phyloP scores from a whole-genome alignment of 2,888 invertebrate genomes.

The Tachina fera region DNA sequence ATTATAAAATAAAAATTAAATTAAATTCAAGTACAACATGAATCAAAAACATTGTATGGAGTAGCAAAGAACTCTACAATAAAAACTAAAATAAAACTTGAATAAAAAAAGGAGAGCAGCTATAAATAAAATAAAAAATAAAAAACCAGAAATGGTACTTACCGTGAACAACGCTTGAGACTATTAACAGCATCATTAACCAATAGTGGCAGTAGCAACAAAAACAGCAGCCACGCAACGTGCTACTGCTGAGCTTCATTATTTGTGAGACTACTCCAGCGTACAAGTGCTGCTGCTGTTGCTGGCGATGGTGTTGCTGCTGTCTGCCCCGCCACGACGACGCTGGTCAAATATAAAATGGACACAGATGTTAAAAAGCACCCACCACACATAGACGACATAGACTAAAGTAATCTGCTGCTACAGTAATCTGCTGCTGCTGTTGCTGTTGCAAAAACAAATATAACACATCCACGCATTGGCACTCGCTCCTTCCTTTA shows the following conservation, averaged over 20 bases:
- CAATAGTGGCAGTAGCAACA: conserved; percentile 77
- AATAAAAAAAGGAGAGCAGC: conserved; percentile 28
- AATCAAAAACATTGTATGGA: conserved; percentile 2
- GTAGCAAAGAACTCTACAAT: conserved; percentile 15
- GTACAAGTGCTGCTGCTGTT: conserved; percentile 62
- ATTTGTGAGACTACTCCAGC: conserved; percentile 72
- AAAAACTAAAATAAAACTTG: conserved; percentile 25
- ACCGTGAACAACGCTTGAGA: conserved; percentile 78
- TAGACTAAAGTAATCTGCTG: conserved; percentile 1
- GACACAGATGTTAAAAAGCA: conserved; percentile 44
- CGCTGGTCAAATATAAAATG: conserved; percentile 45
- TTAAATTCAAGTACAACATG: neutral
- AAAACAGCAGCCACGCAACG: conserved; percentile 75
- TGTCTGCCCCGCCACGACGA: conserved; percentile 69
- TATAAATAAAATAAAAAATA: neutral
- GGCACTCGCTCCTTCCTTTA: neutral
- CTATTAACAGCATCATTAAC: conserved; percentile 78
- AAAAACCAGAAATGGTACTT: conserved; percentile 71
- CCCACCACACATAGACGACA: conserved; percentile 63
- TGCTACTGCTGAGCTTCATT: conserved; percentile 74
- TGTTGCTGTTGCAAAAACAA: neutral
- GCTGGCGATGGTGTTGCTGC: conserved; percentile 53
- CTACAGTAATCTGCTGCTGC: neutral
- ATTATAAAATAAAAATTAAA: neutral
- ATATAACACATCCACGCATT: neutral